These are phyloP conservation scores for Sphenodon punctatus DNA, from an alignment of 2,797 vertebrate genomes.

Conservation along the genomic window DNA sequence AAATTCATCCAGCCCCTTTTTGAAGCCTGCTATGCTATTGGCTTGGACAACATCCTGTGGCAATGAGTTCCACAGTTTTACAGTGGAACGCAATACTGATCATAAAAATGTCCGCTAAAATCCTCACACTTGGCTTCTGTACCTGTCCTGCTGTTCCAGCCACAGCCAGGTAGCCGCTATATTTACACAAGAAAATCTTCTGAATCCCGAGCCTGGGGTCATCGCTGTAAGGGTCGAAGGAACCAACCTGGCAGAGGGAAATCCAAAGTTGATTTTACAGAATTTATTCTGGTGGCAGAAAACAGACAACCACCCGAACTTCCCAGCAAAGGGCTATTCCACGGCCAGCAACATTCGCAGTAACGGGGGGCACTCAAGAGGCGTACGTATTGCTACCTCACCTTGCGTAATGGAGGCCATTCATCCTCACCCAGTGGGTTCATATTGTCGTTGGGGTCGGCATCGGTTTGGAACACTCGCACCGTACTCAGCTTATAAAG, in stretches of 20 bases:
- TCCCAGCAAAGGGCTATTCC: background rate
- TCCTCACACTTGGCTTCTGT: slow-evolving; percentile 10
- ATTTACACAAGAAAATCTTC: slow-evolving; percentile 99
- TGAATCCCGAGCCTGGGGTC: slow-evolving; percentile 96
- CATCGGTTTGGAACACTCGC: slow-evolving; percentile 89
- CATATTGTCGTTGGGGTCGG: slow-evolving; percentile 91
- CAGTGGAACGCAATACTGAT: too few relatives aligned
- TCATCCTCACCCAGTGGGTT: slow-evolving; percentile 89
- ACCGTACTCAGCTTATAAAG: slow-evolving; percentile 94
- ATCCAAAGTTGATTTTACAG: too few relatives aligned
- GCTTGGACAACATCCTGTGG: too few relatives aligned
- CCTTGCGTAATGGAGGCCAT: slow-evolving; percentile 97
- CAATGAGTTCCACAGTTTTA: too few relatives aligned
- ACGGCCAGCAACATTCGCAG: too few relatives aligned
- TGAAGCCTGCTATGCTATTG: too few relatives aligned
- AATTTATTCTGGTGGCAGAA: too few relatives aligned
- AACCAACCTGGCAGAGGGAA: slow-evolving; percentile 84
- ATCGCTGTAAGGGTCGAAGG: slow-evolving; percentile 98
- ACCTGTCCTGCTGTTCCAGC: slow-evolving; percentile 99
- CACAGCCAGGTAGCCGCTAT: slow-evolving; percentile 93
- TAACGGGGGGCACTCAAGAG: too few relatives aligned
- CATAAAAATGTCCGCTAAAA: too few relatives aligned
- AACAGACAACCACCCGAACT: background rate
- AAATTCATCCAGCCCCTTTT: too few relatives aligned
- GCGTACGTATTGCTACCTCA: slow-evolving; percentile 41